Evolutionary conservation across 2,113 vertebrate genomes (phyloP).

Genomic region (Misgurnus mizolepis): DNA sequence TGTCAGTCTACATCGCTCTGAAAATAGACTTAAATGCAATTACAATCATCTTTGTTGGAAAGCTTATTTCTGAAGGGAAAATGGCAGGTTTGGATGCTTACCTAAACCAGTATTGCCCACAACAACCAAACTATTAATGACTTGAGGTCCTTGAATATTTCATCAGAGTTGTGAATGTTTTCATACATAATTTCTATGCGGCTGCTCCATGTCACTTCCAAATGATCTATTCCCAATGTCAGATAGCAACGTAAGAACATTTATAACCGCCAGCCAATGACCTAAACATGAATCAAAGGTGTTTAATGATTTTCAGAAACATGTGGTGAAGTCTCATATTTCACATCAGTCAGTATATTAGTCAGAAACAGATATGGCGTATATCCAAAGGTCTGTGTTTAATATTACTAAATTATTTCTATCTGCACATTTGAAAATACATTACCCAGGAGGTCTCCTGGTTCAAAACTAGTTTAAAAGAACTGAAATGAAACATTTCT

Average conservation of each 20-base stretch:
- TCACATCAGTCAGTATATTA: conserved; percentile 10
- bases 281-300: conserved; percentile 25
- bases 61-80: background rate
- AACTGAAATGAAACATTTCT: background rate
- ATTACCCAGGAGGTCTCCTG: too few relatives aligned
- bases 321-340: conserved; percentile 21
- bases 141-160: background rate
- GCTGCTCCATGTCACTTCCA: conserved; percentile 7
- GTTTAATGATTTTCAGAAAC: conserved; percentile 31
- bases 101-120: background rate
- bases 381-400: background rate
- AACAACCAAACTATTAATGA: background rate
- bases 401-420: too few relatives aligned
- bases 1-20: conserved; percentile 18
- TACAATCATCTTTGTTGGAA: background rate
- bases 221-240: conserved; percentile 7
- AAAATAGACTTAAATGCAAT: background rate
- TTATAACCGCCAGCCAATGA: conserved; percentile 2
- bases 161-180: background rate
- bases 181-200: background rate
- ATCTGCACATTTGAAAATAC: too few relatives aligned
- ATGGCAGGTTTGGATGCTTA: conserved; percentile 6
- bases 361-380: background rate
- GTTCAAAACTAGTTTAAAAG: too few relatives aligned
- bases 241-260: conserved; percentile 19